Evolutionary conservation across 2,888 invertebrate species (phyloP).

Genomic region (Blastobasis adustella): DNA sequence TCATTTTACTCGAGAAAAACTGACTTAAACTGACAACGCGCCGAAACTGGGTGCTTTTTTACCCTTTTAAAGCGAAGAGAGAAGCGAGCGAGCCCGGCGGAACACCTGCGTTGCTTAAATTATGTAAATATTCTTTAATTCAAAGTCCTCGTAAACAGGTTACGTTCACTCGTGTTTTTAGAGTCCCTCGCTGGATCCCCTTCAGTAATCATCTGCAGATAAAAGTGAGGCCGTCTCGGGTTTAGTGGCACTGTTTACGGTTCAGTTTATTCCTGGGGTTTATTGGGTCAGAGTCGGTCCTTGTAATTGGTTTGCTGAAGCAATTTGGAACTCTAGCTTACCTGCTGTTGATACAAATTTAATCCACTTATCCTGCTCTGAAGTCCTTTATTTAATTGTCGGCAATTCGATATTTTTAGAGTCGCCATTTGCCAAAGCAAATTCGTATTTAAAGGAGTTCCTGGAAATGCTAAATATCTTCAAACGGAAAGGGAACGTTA

Average conservation of each 20-base stretch:
- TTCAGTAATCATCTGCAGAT: constrained; percentile 1
- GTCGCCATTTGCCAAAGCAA: no score
- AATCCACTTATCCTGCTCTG: no score
- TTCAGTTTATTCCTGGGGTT: constrained; percentile 6
- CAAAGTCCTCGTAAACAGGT: constrained; percentile 34
- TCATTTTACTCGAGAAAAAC: constrained; percentile 5
- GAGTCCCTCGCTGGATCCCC: neutral
- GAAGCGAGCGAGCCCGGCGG: constrained; percentile 14
- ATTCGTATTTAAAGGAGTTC: no score
- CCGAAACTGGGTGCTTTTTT: constrained; percentile 28
- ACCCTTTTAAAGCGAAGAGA: constrained; percentile 32
- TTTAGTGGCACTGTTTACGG: no score
- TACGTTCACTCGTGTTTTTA: constrained; percentile 19
- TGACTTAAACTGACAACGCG: constrained; percentile 4
- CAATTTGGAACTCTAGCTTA: no score
- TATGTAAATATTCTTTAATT: constrained; percentile 52
- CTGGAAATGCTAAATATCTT: no score
- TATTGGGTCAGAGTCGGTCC: constrained; percentile 8
- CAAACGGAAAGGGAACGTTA: no score
- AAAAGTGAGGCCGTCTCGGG: neutral
- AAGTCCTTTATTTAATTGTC: no score
- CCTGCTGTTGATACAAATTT: no score
- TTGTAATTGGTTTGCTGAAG: neutral
- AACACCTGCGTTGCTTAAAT: constrained; percentile 49
- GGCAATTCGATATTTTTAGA: no score